Conservation (phyloP, 2,888 invertebrate genomes). For the Machimus atricapillus region DNA sequence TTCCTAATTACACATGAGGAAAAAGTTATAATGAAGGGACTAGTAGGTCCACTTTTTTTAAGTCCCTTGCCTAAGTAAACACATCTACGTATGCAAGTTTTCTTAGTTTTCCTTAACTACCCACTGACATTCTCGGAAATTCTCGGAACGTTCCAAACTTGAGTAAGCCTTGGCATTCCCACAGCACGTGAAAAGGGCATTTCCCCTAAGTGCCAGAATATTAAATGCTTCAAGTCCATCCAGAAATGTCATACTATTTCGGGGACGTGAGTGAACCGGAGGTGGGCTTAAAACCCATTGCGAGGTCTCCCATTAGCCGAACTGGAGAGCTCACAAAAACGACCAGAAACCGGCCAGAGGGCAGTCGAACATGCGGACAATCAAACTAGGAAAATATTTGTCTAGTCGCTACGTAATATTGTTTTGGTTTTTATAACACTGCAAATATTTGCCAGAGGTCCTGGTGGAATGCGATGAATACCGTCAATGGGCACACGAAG, state of each 20-base stretch:
- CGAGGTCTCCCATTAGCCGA: not conserved
- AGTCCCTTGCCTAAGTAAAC: not conserved
- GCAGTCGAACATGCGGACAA: conserved; percentile 8
- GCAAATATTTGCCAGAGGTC: conserved; percentile 33
- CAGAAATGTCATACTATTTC: not conserved
- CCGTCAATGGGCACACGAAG: not conserved
- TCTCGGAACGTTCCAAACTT: not conserved
- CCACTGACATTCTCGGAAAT: not conserved
- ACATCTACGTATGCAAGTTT: not conserved
- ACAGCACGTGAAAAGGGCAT: not conserved
- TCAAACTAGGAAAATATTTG: conserved; percentile 40
- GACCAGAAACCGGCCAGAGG: not conserved
- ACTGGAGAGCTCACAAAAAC: not conserved
- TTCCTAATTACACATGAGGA: not conserved
- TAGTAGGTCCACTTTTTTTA: not conserved
- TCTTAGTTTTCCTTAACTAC: not conserved
- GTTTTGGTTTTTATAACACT: conserved; percentile 32
- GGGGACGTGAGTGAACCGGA: not conserved
- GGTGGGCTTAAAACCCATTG: not conserved
- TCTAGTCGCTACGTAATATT: conserved; percentile 39
- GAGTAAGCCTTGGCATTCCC: not conserved
- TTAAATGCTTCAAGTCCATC: conserved; percentile 2
- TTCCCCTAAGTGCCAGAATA: conserved; percentile 10
- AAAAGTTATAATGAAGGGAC: not conserved
- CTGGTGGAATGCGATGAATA: conserved; percentile 10